phyloP scores from a whole-genome alignment of 1,140 invertebrate genomes.

The Eubasilissa regina region DNA sequence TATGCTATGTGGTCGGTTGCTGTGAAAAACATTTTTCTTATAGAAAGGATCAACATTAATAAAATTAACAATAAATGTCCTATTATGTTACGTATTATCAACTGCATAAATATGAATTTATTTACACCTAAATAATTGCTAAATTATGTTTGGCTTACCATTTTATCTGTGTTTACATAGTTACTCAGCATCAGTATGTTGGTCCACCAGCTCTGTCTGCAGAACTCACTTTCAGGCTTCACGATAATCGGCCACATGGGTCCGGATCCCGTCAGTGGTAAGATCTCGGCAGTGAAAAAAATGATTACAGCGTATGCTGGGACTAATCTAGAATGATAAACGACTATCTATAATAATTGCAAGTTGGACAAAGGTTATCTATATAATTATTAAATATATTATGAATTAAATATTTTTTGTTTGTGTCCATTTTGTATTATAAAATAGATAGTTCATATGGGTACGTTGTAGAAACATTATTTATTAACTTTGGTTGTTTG shows the following conservation, averaged over 20 bases:
- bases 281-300: conserved; percentile 60
- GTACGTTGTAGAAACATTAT: no score
- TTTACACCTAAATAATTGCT: not conserved
- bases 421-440: not conserved
- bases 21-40: not conserved
- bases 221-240: conserved; percentile 60
- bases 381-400: not conserved
- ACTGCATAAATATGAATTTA: not conserved
- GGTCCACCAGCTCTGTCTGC: conserved; percentile 71
- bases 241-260: conserved; percentile 62
- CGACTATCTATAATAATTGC: not conserved
- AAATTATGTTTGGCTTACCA: conserved; percentile 60
- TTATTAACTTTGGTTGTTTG: no score
- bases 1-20: not conserved
- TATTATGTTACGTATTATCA: not conserved
- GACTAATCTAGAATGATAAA: conserved; percentile 58
- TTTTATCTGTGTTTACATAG: conserved; percentile 67
- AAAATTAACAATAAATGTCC: no score
- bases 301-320: conserved; percentile 61
- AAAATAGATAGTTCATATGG: not conserved
- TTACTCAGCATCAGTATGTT: conserved; percentile 77
- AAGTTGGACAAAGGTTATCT: not conserved
- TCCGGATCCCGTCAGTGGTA: conserved; percentile 61
- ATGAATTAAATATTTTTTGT: not conserved
- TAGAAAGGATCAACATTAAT: not conserved